Evolutionary conservation across 2,113 vertebrate genomes (phyloP).

Genomic region (Chlamydotis undulata): DNA sequence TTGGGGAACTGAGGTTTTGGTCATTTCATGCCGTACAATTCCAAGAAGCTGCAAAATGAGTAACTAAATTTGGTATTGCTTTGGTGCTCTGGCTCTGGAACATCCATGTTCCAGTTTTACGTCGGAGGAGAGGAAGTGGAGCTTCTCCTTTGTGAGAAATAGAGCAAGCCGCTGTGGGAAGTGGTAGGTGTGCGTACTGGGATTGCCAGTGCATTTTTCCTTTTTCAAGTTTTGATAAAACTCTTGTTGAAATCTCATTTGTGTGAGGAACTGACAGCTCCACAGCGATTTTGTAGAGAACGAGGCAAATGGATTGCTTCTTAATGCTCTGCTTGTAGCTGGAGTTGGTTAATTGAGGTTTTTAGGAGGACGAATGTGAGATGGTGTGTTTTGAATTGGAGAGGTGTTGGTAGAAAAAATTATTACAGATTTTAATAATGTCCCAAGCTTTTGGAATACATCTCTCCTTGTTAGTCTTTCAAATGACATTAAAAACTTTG

Average conservation of each 20-base stretch:
- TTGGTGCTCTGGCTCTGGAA: neutral
- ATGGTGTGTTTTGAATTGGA: neutral
- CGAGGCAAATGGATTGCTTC: neutral
- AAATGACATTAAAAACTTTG: neutral
- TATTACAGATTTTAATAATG: neutral
- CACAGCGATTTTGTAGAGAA: fast-evolving
- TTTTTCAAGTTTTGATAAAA: neutral
- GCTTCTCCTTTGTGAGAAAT: neutral
- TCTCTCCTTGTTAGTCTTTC: neutral
- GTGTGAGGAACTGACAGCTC: neutral
- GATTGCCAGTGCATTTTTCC: neutral
- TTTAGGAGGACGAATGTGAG: neutral
- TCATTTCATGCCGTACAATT: fast-evolving
- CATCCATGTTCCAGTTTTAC: neutral
- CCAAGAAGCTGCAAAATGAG: neutral
- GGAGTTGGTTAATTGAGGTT: neutral
- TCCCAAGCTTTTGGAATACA: neutral
- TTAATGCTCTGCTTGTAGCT: neutral
- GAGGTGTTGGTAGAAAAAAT: neutral
- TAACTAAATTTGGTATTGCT: neutral
- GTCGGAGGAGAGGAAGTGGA: neutral
- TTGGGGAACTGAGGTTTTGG: neutral
- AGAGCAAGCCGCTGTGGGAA: neutral
- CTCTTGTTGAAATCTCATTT: fast-evolving
- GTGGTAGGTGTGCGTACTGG: fast-evolving